Base-by-base conservation (phyloP, 2,888 invertebrate genomes). In the Epinotia nisella region DNA sequence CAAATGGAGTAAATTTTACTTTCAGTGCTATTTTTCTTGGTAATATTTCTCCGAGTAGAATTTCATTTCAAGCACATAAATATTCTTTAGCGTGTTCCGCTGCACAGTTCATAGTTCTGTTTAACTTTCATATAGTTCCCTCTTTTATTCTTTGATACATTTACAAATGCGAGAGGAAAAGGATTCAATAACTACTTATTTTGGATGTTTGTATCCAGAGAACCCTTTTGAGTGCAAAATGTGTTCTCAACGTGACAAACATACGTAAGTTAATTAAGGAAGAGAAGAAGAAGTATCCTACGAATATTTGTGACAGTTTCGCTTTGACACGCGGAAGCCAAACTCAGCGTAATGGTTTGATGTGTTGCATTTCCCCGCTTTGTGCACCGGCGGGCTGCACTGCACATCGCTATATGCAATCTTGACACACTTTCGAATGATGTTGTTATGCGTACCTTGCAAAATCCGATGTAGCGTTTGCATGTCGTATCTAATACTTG, bases 391-490 rank as follows among this genome's bases (percentile, higher is more conserved):
- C 67, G 60, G 67, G 59, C 75, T 81, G 81, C 83, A 81, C 82
- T 84, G 82, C 83, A 83, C 81, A 84, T 82, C 86, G 84, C 87
- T 87, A 89, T 87, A n/a, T 89, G 91, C 91, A 91, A 86, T 91
- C 91, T 91, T 93, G 93, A 92, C 93, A 92, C 87, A 92, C 92
- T 93, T 93, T 93, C 92, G 84, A 91, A 90, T 87, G 86, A 84
- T 88, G 90, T 89, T 90, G 89, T 90, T 90, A 90, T 90, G 91
- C 89, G 87, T 88, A 83, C 81, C 88, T 91, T 91, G 90, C 91
- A 88, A 91, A 90, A 91, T 85, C 83, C 89, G 79, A 86, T 86
- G 89, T 88, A 87, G 90, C 83, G 83, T 80, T 82, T 82, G 82
- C 84, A 80, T 80, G 80, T 80, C 60, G 39, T 62, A 81, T 79